phyloP scores from a whole-genome alignment of 2,797 vertebrate species.

The Phyllotis vaccarum region DNA sequence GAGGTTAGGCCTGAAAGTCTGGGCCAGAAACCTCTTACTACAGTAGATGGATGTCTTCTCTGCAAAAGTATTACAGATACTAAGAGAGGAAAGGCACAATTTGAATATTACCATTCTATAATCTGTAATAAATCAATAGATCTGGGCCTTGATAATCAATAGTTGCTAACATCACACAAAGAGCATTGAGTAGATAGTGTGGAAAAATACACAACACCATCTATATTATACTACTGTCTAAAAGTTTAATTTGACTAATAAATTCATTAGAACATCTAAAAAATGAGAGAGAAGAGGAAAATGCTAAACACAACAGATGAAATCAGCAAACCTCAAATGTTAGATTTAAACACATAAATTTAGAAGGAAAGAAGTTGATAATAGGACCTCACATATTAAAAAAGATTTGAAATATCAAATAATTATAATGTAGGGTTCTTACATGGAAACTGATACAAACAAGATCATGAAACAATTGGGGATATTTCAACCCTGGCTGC shows the following conservation, averaged over 20 bases:
- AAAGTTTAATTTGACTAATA: constrained; percentile 34
- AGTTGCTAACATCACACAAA: constrained; percentile 45
- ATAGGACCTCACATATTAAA: background rate
- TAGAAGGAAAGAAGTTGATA: constrained; percentile 25
- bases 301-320: constrained; percentile 17
- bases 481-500: constrained; percentile 42
- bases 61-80: no score
- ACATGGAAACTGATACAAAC: constrained; percentile 29
- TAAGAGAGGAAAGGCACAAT: background rate
- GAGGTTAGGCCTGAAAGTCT: no score
- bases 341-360: background rate
- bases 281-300: constrained; percentile 35
- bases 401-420: constrained; percentile 10
- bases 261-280: constrained; percentile 41
- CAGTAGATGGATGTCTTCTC: no score
- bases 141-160: background rate
- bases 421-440: background rate
- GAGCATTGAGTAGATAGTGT: constrained; percentile 10
- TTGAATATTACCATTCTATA: constrained; percentile 25
- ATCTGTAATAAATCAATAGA: constrained; percentile 32
- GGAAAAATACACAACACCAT: background rate
- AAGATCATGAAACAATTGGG: constrained; percentile 43
- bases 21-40: no score
- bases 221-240: background rate
- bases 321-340: constrained; percentile 30